phyloP scores from a whole-genome alignment of 1,140 invertebrate species.

The Hestina assimilis region DNA sequence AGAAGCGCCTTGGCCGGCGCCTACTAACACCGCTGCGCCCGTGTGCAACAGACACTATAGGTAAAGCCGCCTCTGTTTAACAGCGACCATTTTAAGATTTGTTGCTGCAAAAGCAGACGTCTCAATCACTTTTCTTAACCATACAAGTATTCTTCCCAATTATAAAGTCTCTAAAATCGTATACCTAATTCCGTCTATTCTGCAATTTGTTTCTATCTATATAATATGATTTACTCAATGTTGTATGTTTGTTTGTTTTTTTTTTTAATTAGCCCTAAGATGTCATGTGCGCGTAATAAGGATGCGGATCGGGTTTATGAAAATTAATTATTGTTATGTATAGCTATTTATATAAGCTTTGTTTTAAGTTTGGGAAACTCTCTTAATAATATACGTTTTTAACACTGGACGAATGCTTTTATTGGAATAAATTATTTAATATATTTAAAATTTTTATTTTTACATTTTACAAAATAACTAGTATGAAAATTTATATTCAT shows the following conservation, averaged over 20 bases:
- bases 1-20: too few relatives aligned
- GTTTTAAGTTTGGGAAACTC: constrained; percentile 17
- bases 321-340: constrained; percentile 13
- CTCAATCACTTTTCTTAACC: too few relatives aligned
- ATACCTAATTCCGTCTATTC: too few relatives aligned
- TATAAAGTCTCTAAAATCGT: too few relatives aligned
- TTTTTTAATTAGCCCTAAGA: constrained; percentile 10
- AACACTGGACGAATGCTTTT: constrained; percentile 3
- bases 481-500: too few relatives aligned
- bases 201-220: not conserved
- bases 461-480: too few relatives aligned
- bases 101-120: too few relatives aligned
- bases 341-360: constrained; percentile 14
- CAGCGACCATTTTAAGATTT: too few relatives aligned
- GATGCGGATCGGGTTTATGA: not conserved
- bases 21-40: too few relatives aligned
- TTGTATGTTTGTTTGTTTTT: constrained; percentile 5
- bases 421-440: not conserved
- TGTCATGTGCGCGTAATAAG: not conserved
- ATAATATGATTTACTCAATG: constrained; percentile 1
- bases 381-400: constrained; percentile 16
- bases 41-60: too few relatives aligned
- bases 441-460: not conserved
- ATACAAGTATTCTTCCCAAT: too few relatives aligned
- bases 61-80: too few relatives aligned